A percentile compares a stretch with the other conserved stretches of the same genome.
Conservation (phyloP, 2,797 vertebrate genomes). For the Threskiornis aethiopicus region DNA sequence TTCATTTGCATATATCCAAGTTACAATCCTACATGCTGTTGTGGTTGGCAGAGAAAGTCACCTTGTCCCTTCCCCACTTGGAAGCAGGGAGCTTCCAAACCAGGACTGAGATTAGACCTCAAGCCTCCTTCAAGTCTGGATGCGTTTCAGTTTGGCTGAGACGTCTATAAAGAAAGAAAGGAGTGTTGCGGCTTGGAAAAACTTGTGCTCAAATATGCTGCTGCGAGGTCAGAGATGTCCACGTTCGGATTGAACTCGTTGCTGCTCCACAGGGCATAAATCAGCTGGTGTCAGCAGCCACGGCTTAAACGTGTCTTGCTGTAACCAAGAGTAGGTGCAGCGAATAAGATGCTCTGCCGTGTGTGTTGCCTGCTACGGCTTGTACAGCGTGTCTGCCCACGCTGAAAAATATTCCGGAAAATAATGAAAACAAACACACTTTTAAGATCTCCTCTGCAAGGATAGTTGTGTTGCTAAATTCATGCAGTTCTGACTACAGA, state of each 20-base stretch:
- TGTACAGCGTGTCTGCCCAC: not conserved
- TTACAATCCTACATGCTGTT: not conserved
- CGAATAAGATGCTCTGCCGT: not conserved
- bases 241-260: fast-evolving
- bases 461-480: not conserved
- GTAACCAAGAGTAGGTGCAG: not conserved
- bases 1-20: not conserved
- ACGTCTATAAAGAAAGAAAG: not conserved
- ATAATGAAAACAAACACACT: not conserved
- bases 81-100: not conserved
- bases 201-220: not conserved
- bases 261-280: not conserved
- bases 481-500: not conserved
- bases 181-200: not conserved
- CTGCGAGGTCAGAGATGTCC: not conserved
- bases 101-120: not conserved
- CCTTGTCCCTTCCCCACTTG: not conserved
- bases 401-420: not conserved
- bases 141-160: not conserved
- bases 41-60: not conserved
- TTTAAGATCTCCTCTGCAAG: not conserved
- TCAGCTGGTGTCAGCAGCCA: not conserved
- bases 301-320: not conserved
- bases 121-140: not conserved
- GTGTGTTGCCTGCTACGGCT: not conserved